Evolutionary conservation across 2,888 invertebrate genomes (phyloP).

Genomic region (Andrena bicolor): DNA sequence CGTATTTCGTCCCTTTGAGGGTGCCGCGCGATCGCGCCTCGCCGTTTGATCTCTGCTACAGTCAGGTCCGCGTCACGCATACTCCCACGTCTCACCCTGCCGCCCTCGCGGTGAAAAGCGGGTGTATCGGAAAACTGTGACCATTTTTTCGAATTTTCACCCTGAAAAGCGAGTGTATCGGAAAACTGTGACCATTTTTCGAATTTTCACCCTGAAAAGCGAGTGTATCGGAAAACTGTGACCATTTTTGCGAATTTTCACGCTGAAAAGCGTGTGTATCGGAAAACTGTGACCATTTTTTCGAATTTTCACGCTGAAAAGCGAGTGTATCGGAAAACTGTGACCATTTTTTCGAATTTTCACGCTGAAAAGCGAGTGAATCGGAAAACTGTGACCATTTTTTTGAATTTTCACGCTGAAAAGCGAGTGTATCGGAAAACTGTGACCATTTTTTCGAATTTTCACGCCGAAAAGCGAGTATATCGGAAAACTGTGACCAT

Average conservation of each 20-base stretch:
- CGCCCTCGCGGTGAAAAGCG: conserved; percentile 22
- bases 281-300: conserved; percentile 15
- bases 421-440: conserved; percentile 14
- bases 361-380: conserved; percentile 24
- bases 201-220: conserved; percentile 28
- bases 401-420: conserved; percentile 13
- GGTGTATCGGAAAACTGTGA: conserved; percentile 6
- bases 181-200: conserved; percentile 8
- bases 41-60: conserved; percentile 55
- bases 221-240: conserved; percentile 3
- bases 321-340: conserved; percentile 5
- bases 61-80: conserved; percentile 1
- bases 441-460: neutral
- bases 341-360: neutral
- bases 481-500: conserved; percentile 8
- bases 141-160: neutral
- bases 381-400: conserved; percentile 12
- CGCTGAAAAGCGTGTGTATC: conserved; percentile 23
- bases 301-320: conserved; percentile 21
- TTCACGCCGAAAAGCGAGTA: conserved; percentile 21
- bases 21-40: conserved; percentile 54
- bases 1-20: conserved; percentile 68
- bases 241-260: neutral
- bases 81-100: neutral
- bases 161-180: neutral